Base-by-base conservation (phyloP, 2,888 invertebrate genomes). In the Cephalotes varians region DNA sequence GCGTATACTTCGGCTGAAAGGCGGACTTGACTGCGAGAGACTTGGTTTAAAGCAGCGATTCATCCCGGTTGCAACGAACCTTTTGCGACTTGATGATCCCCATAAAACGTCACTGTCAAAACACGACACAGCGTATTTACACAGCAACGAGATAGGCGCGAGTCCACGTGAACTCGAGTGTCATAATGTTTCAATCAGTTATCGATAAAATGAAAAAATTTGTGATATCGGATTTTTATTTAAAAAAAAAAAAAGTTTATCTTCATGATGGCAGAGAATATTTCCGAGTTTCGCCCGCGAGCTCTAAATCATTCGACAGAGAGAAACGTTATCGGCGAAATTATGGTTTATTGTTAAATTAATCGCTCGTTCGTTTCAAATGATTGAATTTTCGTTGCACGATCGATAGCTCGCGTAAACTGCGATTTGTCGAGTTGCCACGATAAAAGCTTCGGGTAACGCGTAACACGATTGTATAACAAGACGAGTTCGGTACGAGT, bases 401-500 rank as follows among this genome's bases (percentile, higher is more conserved):
- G n/a, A 77, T 77, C 40, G 54, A 67, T 54, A 6, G 21, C 21
- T 67, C 40, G 76, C 34, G 31, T 40, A 73, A 47, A 47, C 10
- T 21, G 31, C 44, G 25, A 69, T 21, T 69, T 21, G 15, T 12
- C 18, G 31, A 44, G 3, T 15, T 7, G 44, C 7, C 6, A 4
- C 28, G 28, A 77, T 44, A 69, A 77, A 77, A 40, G 54, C 31
- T 12, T 15, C 12, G 25, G 56, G 6, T 18, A 25, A 21, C 31
- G 18, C 86, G 81, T 82, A 88, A 88, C 72, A 12, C 76, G 87
- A 86, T 88, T 88, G 84, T 76, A 25, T 82, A 87, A 88, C 87
- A 49, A 82, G 88, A 85, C 79, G 76, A 37, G 49, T 21, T 49
- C 74, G 7, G 37, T n/a, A 25, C 47, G 65, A 62, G 58, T 58